Conservation (phyloP, 2,888 invertebrate species). For the Harmothoe impar region DNA sequence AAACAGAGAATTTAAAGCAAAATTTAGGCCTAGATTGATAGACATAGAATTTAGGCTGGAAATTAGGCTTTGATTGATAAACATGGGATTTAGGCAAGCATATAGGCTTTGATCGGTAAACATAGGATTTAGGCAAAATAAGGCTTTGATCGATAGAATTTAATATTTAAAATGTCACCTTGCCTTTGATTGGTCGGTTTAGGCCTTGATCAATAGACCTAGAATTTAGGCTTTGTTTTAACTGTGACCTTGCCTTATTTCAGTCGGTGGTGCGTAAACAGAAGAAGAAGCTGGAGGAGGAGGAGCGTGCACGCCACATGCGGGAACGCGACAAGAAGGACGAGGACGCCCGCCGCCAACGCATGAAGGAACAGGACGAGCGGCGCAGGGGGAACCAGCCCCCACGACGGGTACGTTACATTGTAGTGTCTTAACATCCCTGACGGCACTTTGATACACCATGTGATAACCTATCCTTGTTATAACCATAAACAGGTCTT, state of each 20-base stretch:
- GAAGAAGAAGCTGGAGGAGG: slow-evolving; percentile 41
- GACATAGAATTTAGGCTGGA: no score
- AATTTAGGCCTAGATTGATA: no score
- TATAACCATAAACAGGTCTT: background rate
- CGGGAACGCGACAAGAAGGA: slow-evolving; percentile 43
- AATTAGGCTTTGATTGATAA: no score
- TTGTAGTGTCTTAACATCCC: background rate
- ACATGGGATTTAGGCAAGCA: background rate
- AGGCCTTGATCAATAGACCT: no score
- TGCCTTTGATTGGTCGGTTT: no score
- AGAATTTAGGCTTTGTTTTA: no score
- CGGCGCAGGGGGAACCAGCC: background rate
- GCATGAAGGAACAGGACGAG: slow-evolving; percentile 51
- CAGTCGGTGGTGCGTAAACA: slow-evolving; percentile 58
- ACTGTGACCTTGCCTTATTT: no score
- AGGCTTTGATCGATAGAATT: background rate
- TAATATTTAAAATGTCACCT: no score
- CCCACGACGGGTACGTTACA: background rate
- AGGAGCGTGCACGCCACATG: slow-evolving; percentile 27
- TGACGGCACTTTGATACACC: background rate
- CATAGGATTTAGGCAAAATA: background rate
- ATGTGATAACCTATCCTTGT: background rate
- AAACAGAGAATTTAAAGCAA: no score
- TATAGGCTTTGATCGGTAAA: background rate
- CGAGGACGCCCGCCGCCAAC: slow-evolving; percentile 47